These are phyloP conservation scores for Entelurus aequoreus DNA, from an alignment of 2,113 vertebrate species.

Conservation along the genomic window DNA sequence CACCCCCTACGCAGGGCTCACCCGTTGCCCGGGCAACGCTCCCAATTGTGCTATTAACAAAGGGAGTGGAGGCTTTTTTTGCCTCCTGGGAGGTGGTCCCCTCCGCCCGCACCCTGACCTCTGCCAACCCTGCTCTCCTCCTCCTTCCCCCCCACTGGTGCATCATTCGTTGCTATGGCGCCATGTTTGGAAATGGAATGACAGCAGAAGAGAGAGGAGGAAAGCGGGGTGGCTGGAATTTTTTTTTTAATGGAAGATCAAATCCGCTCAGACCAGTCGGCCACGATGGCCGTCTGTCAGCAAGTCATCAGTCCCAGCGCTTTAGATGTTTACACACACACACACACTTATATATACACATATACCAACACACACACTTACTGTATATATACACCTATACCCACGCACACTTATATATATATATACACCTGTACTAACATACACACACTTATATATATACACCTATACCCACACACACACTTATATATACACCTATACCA, in stretches of 20 bases:
- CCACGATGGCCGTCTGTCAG: slow-evolving; percentile 32
- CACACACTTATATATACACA: no score
- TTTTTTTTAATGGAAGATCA: slow-evolving; percentile 29
- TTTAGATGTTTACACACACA: slow-evolving; percentile 20
- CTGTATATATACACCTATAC: no score
- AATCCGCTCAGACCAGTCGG: slow-evolving; percentile 32
- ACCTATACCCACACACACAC: no score
- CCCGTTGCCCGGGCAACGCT: slow-evolving; percentile 73
- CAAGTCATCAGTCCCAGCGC: slow-evolving; percentile 39
- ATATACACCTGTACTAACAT: no score
- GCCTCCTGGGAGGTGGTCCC: slow-evolving; percentile 70
- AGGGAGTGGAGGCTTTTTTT: slow-evolving; percentile 62
- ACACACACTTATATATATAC: no score
- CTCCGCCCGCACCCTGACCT: slow-evolving; percentile 71
- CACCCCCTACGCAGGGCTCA: slow-evolving; percentile 59
- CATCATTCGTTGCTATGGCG: slow-evolving; percentile 66
- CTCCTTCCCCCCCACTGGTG: slow-evolving; percentile 46
- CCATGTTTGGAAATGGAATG: slow-evolving; percentile 58
- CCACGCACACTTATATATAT: no score
- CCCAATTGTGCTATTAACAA: slow-evolving; percentile 76
- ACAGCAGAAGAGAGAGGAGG: slow-evolving; percentile 32
- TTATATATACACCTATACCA: no score
- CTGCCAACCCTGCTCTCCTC: slow-evolving; percentile 50
- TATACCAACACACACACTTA: no score
- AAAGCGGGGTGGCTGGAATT: slow-evolving; percentile 25